Evolutionary conservation across 2,113 vertebrate species (phyloP).

Genomic region (Oplegnathus fasciatus): DNA sequence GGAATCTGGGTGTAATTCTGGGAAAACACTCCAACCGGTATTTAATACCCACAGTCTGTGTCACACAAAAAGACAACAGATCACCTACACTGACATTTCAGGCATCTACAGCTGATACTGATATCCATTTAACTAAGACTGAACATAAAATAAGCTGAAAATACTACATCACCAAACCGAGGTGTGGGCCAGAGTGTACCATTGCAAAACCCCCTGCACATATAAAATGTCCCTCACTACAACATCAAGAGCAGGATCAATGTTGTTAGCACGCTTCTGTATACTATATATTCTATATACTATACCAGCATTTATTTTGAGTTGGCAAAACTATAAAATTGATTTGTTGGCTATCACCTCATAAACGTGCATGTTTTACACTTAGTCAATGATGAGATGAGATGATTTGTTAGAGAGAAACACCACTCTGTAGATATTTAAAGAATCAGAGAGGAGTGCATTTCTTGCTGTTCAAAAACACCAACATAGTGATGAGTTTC

Average conservation of each 20-base stretch:
- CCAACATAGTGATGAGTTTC: background rate
- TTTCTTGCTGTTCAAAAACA: background rate
- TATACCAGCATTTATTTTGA: background rate
- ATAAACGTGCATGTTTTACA: background rate
- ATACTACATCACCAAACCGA: background rate
- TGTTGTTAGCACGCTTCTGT: background rate
- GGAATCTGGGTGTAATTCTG: slow-evolving; percentile 40
- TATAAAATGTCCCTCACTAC: no score
- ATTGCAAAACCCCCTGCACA: no score
- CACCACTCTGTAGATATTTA: no score
- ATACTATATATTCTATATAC: background rate
- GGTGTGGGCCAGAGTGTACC: background rate
- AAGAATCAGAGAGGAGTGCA: no score
- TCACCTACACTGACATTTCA: background rate
- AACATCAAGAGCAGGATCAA: background rate
- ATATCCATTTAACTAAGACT: background rate
- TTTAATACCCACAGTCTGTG: slow-evolving; percentile 16
- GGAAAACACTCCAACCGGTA: slow-evolving; percentile 31
- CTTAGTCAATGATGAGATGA: no score
- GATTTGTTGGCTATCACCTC: background rate
- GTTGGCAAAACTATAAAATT: background rate
- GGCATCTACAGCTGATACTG: background rate
- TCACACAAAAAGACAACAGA: background rate
- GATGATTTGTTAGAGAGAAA: background rate
- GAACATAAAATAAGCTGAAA: background rate